A percentile compares a stretch with the other conserved stretches of the same genome.
phyloP scores from a whole-genome alignment of 2,113 vertebrate genomes.

The Thoracochromis brauschi region DNA sequence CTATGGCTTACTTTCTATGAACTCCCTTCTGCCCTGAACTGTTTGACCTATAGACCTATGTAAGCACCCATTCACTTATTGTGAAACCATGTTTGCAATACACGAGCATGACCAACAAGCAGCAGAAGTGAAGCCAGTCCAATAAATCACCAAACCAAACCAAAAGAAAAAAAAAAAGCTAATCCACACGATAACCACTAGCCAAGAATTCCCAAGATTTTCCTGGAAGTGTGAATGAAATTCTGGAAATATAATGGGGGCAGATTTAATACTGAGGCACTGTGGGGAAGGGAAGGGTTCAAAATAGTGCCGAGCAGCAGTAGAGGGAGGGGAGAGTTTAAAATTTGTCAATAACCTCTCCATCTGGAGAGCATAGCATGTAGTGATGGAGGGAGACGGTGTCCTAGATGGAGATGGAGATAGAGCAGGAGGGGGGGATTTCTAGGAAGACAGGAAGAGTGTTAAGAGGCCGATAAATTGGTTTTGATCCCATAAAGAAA shows the following conservation, averaged over 20 bases:
- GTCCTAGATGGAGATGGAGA: conserved; percentile 8
- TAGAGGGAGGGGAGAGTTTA: neutral
- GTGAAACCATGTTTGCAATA: conserved; percentile 9
- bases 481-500: neutral
- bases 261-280: neutral
- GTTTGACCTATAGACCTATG: conserved; percentile 16
- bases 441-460: conserved; percentile 12
- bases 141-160: neutral
- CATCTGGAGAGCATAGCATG: conserved; percentile 36
- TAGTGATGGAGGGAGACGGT: neutral
- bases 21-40: neutral
- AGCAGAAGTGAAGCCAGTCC: conserved; percentile 1
- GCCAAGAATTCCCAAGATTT: conserved; percentile 23
- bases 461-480: neutral
- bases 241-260: conserved; percentile 1
- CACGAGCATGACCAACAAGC: neutral
- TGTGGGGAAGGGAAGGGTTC: neutral
- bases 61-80: neutral
- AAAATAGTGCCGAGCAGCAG: neutral
- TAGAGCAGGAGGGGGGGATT: neutral
- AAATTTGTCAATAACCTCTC: conserved; percentile 24
- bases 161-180: neutral
- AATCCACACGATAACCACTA: neutral
- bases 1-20: conserved; percentile 10
- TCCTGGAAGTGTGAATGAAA: conserved; percentile 8